Evolutionary conservation across 2,797 vertebrate species (phyloP), one percentile per base, ranked within the genome.

Genomic region (Salmo trutta): DNA sequence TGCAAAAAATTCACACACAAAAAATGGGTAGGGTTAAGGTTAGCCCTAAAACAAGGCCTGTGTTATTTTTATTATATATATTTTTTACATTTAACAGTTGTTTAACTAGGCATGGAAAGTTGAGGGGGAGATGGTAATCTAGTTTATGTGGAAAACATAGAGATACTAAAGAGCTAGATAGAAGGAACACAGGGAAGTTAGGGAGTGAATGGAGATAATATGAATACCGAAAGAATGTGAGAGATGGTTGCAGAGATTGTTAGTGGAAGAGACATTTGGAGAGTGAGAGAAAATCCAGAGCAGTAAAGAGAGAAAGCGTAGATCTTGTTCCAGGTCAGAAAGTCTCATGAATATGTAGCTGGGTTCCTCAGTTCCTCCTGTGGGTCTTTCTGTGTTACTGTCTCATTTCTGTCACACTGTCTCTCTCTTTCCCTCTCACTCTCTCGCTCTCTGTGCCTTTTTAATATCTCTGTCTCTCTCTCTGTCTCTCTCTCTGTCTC

Each of bases 301-400:
- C 15, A 5, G 75, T 36, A 56, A 79, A 41, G 1, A 14, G 15
- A 80, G 19, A 24, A 3, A 29, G 29, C 64, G 41, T 29, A 15
- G 65, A 8, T 68, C 67, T 12, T 68, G 74, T 78, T 79, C 74
- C 29, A 75, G 73, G 76, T 79, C 74, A 59, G 7, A 77, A 47
- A 72, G 75, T 69, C n/a, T 77, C 24, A 78, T 73, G 12, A 76
- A 72, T 53, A 54, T 29, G 52, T 51, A 71, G n/a, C 16, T 72
- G 21, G 27, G 7, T 71, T 10, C 12, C n/a, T 71, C 17, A 31
- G 52, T 31, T 59, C 29, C 53, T 73, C 17, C 14, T 33, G 53
- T 31, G 52, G 7, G 16, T 29, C 51, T 52, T 12, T 14, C 5
- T 10, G 52, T 56, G 51, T 73, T 33, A 3, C 51, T 51, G 41